phyloP scores from a whole-genome alignment of 2,888 invertebrate genomes.

The Frankliniella intonsa region DNA sequence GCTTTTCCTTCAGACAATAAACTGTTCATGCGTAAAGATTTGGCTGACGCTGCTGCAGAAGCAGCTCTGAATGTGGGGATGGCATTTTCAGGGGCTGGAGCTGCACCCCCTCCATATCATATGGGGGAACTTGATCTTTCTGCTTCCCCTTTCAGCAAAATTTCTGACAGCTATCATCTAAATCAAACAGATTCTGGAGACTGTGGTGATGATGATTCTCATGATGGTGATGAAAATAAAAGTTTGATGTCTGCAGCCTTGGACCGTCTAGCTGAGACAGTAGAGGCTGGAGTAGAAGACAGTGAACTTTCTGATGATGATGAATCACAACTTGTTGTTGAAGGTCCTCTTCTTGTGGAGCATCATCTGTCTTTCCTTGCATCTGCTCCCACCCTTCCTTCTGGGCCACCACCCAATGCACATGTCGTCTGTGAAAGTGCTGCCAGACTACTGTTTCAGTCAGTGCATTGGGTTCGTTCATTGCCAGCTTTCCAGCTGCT shows the following conservation, averaged over 20 bases:
- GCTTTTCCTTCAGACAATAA: slow-evolving; percentile 45
- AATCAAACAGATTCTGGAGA: slow-evolving; percentile 5
- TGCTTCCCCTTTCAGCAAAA: not conserved
- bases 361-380: slow-evolving; percentile 34
- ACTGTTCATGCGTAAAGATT: slow-evolving; percentile 51
- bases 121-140: slow-evolving; percentile 11
- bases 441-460: slow-evolving; percentile 82
- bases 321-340: slow-evolving; percentile 35
- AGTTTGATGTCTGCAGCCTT: not conserved
- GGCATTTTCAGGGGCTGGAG: not conserved
- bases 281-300: not conserved
- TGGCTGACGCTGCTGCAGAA: slow-evolving; percentile 42
- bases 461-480: slow-evolving; percentile 84
- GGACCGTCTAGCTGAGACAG: not conserved
- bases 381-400: slow-evolving; percentile 75
- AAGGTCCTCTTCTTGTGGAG: slow-evolving; percentile 35
- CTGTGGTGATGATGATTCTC: slow-evolving; percentile 8
- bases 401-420: slow-evolving; percentile 62
- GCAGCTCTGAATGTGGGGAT: not conserved
- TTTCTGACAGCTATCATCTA: not conserved
- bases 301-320: slow-evolving; percentile 39
- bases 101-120: not conserved
- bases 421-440: slow-evolving; percentile 96
- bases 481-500: slow-evolving; percentile 77
- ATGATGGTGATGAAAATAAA: slow-evolving; percentile 12